phyloP scores from a whole-genome alignment of 2,888 invertebrate genomes.

The Luperina nickerlii region DNA sequence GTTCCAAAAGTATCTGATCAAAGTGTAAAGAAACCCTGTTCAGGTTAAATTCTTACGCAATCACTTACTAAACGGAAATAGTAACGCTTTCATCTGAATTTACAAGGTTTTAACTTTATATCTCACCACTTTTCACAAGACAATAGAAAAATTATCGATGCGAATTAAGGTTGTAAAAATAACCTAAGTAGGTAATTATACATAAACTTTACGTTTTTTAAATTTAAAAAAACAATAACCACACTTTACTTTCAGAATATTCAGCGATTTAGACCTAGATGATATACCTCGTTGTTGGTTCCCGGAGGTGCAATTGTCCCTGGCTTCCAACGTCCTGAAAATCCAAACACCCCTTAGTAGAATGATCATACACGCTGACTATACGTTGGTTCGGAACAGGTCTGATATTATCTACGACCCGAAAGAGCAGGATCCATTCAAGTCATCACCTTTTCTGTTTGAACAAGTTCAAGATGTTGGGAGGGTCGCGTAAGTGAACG shows the following conservation, averaged over 20 bases:
- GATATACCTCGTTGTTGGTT: conserved; percentile 69
- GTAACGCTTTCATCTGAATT: background rate
- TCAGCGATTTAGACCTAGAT: conserved; percentile 70
- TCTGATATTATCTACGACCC: conserved; percentile 68
- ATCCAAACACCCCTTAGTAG: conserved; percentile 73
- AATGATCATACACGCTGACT: conserved; percentile 76
- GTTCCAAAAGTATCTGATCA: background rate
- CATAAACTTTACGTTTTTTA: background rate
- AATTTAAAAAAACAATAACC: background rate
- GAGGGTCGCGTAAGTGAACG: conserved; percentile 77
- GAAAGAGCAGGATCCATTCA: conserved; percentile 58
- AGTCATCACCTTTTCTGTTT: conserved; percentile 78
- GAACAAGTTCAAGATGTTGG: conserved; percentile 75
- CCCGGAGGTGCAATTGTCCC: conserved; percentile 71
- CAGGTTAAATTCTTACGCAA: background rate
- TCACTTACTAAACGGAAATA: background rate
- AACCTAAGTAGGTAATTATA: background rate
- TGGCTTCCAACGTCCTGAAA: conserved; percentile 75
- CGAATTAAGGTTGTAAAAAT: background rate
- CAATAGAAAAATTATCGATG: background rate
- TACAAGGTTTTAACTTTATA: background rate
- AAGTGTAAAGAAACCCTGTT: background rate
- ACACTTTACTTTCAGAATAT: conserved; percentile 70
- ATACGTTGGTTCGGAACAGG: conserved; percentile 75
- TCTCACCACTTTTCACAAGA: background rate